Evolutionary conservation across 2,797 vertebrate genomes (phyloP).

Genomic region (Tinamus major): DNA sequence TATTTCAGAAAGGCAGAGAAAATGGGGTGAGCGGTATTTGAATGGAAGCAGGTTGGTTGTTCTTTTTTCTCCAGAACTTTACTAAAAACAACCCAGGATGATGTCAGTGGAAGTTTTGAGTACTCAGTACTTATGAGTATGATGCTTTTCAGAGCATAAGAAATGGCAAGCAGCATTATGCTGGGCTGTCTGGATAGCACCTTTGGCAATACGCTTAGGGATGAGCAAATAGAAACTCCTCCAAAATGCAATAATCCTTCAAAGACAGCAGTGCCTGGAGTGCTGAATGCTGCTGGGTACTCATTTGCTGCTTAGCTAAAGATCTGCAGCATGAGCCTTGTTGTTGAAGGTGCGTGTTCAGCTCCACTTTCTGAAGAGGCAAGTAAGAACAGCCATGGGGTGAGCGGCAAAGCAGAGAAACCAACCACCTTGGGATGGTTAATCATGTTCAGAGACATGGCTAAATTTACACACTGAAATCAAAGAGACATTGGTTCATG

Average conservation of each 20-base stretch:
- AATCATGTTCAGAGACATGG: background rate
- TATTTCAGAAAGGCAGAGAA: background rate
- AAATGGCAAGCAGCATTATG: background rate
- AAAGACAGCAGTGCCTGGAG: background rate
- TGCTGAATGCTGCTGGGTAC: background rate
- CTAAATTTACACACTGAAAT: background rate
- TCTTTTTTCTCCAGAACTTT: background rate
- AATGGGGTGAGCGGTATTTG: background rate
- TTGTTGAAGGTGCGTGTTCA: background rate
- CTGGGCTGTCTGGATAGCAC: background rate
- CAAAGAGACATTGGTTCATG: background rate
- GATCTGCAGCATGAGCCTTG: no score
- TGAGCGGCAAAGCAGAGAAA: background rate
- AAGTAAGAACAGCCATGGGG: accelerated
- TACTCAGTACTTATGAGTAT: background rate
- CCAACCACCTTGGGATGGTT: background rate
- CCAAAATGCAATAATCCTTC: background rate
- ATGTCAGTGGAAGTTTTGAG: background rate
- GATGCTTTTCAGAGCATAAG: background rate
- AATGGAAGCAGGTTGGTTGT: background rate
- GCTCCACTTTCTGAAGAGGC: background rate
- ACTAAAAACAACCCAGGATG: background rate
- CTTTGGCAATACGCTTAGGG: background rate
- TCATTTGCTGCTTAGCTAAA: background rate
- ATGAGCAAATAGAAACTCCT: background rate